These are phyloP conservation scores for Nasalis larvatus DNA, from an alignment of 2,113 vertebrate species.

Conservation along the genomic window DNA sequence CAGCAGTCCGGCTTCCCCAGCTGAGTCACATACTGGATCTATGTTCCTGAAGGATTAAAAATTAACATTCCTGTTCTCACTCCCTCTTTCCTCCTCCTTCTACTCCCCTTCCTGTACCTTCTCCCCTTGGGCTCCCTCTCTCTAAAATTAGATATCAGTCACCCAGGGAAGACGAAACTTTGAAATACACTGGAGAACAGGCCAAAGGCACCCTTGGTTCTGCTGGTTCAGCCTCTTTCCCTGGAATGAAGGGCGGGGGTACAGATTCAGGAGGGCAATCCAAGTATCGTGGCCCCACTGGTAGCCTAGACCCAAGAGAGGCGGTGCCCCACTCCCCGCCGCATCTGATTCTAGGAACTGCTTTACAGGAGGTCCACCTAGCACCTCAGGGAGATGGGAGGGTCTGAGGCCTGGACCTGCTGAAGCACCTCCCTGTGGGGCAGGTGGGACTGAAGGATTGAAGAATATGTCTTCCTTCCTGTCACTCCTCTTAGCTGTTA, in stretches of 20 bases:
- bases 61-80: constrained; percentile 47
- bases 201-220: background rate
- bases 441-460: background rate
- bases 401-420: background rate
- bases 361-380: background rate
- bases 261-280: background rate
- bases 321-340: background rate
- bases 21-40: constrained; percentile 70
- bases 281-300: background rate
- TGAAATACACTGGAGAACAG: constrained; percentile 32
- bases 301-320: background rate
- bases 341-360: background rate
- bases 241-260: background rate
- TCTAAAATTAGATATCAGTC: constrained; percentile 45
- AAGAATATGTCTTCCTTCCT: background rate
- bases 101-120: background rate
- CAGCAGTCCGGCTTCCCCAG: constrained; percentile 26
- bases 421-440: background rate
- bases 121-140: background rate
- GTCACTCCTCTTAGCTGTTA: background rate
- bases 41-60: constrained; percentile 67
- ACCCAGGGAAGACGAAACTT: constrained; percentile 24
- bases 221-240: background rate
- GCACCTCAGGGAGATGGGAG: background rate
- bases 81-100: background rate